phyloP scores from a whole-genome alignment of 2,113 vertebrate species.

The Periophthalmus modestus region DNA sequence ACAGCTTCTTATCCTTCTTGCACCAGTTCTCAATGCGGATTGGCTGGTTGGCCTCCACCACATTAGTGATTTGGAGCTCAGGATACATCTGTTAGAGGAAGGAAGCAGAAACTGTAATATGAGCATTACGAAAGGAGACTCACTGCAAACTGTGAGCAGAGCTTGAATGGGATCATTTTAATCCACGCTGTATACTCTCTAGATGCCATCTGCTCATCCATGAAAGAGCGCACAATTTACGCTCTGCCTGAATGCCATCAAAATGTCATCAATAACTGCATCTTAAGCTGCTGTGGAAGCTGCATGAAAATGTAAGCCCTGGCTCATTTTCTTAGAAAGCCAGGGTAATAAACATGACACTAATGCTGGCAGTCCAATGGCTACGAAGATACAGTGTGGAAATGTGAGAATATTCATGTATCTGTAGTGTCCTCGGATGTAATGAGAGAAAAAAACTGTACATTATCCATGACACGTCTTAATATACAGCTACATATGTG shows the following conservation, averaged over 20 bases:
- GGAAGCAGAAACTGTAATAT: neutral
- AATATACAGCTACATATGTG: neutral
- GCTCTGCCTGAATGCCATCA: constrained; percentile 57
- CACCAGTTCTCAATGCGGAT: constrained; percentile 94
- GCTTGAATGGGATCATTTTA: constrained; percentile 35
- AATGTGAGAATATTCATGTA: constrained; percentile 20
- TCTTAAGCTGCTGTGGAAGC: constrained; percentile 29
- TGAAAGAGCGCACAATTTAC: constrained; percentile 54
- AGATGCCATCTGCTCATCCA: constrained; percentile 58
- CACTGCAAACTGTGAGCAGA: constrained; percentile 24
- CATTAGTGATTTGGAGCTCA: constrained; percentile 94
- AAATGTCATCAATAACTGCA: constrained; percentile 65
- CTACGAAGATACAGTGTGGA: constrained; percentile 17
- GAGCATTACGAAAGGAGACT: neutral
- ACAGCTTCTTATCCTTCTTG: constrained; percentile 89
- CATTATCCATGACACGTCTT: neutral
- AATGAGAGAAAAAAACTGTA: constrained; percentile 17
- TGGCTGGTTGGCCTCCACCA: constrained; percentile 92
- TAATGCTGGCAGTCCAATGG: constrained; percentile 20
- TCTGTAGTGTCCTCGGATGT: constrained; percentile 4
- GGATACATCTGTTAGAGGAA: constrained; percentile 86
- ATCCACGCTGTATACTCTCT: constrained; percentile 44
- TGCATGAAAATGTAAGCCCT: constrained; percentile 21
- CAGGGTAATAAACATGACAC: constrained; percentile 30
- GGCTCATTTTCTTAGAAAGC: constrained; percentile 20